phyloP scores from a whole-genome alignment of 2,888 invertebrate genomes.

The Polyommatus iphigenia region DNA sequence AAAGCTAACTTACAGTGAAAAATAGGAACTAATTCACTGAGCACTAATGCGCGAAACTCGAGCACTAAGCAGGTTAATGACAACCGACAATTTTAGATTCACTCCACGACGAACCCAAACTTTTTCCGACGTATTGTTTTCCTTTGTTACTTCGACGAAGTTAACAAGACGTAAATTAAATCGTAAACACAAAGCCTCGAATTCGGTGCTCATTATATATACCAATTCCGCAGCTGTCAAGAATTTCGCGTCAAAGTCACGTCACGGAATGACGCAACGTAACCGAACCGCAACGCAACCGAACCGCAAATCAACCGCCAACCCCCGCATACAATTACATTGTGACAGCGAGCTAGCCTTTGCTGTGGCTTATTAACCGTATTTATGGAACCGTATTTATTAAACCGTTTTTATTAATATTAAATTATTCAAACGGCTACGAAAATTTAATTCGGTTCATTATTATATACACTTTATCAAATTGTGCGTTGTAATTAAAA shows the following conservation, averaged over 20 bases:
- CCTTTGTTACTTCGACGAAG: constrained; percentile 20
- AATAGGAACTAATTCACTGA: background rate
- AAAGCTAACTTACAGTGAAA: background rate
- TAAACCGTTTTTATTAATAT: constrained; percentile 37
- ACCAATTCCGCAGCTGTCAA: constrained; percentile 40
- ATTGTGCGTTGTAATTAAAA: background rate
- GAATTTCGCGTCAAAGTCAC: constrained; percentile 44
- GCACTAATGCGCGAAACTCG: constrained; percentile 3
- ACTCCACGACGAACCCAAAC: constrained; percentile 8
- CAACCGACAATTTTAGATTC: constrained; percentile 5
- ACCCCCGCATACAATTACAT: constrained; percentile 47
- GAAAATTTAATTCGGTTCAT: constrained; percentile 16
- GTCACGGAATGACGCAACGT: constrained; percentile 44
- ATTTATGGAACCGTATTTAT: constrained; percentile 32
- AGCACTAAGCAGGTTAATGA: constrained; percentile 7
- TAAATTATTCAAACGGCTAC: background rate
- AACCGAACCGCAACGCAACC: constrained; percentile 48
- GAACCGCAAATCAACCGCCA: constrained; percentile 55
- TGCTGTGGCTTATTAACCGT: constrained; percentile 38
- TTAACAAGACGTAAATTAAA: constrained; percentile 26
- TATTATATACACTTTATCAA: background rate
- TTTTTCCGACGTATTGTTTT: constrained; percentile 24
- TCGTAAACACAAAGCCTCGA: constrained; percentile 33
- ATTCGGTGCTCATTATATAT: constrained; percentile 38
- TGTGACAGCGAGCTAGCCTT: constrained; percentile 49